Base-by-base conservation (phyloP, 1,140 invertebrate genomes). In the Brachionus asplanchnoidis region DNA sequence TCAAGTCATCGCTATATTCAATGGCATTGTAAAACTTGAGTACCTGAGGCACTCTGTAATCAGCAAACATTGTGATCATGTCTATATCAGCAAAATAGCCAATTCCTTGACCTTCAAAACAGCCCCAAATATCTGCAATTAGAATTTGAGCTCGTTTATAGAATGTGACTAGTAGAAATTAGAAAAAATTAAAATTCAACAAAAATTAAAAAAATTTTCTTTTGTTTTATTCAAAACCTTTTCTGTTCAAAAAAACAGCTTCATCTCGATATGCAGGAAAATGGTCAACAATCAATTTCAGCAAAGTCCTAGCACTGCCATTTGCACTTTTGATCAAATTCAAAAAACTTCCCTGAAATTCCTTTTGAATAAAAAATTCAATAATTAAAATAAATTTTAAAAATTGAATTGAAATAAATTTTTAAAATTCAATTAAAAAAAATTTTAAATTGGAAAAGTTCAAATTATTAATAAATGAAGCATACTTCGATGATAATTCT, bases 91-190 rank as follows among this genome's bases (percentile, higher is more conserved):
- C 77, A 88, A 98, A 98, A 85, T 92, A 89, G 5, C 95, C 95
- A 46, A 93, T 90, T 2, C 92, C 93, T 87, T 93, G 89, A 7
- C 93, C 95, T 75, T 93, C 91, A 90, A 93, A 96, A 88, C 94
- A 95, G 3, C 94, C 93, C 95, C 96, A 98, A 73, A 98, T 91
- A 90, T 99, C 97, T 0, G 93, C 95, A 20, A 98, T 91, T 46
- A 98, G 90, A 87, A 99, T 98, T 90, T 99, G 97, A 0, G 94
- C 96, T 88, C 97, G 91, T 90, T 99, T 99, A 86, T 96, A 95
- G 79, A 98, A 92, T 0, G 93, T 92, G 2, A 98, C 95, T 93
- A 12, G 0, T 93, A 12, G 0, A 87, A 89, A 89, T 32, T 84
- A 85, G 85, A 86, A 86, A 65, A 44, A 70, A 28, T 78, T 1